Percentiles rank a stretch among this genome's conserved stretches.
Conservation (phyloP, 1,140 invertebrate genomes). For the Zaprionus nigranus region DNA sequence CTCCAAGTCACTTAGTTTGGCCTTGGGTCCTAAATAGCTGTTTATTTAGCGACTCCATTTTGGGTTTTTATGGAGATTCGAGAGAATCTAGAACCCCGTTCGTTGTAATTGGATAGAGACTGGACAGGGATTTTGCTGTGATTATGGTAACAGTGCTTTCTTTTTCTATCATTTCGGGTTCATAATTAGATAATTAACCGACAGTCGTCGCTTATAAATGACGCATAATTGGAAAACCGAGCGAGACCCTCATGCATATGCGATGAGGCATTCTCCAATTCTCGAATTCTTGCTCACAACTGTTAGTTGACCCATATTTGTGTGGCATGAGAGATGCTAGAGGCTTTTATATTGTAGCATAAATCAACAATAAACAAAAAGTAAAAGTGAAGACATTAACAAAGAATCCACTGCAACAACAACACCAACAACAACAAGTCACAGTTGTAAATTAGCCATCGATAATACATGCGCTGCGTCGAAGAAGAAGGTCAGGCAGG, state of each 20-base stretch:
- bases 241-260: conserved; percentile 49
- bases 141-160: conserved; percentile 45
- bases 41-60: background rate
- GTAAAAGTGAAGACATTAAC: conserved; percentile 49
- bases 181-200: conserved; percentile 44
- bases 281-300: conserved; percentile 44
- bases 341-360: conserved; percentile 16
- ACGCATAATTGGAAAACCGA: conserved; percentile 30
- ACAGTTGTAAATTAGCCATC: conserved; percentile 16
- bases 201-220: conserved; percentile 24
- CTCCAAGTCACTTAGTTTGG: background rate
- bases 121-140: background rate
- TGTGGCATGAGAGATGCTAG: background rate
- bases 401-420: conserved; percentile 33
- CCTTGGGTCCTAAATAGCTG: background rate
- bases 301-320: conserved; percentile 51
- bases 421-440: background rate
- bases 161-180: conserved; percentile 34
- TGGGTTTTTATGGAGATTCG: background rate
- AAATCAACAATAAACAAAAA: conserved; percentile 36
- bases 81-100: conserved; percentile 14
- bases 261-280: conserved; percentile 40
- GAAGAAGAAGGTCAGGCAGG: conserved; percentile 37
- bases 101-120: background rate
- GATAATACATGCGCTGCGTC: conserved; percentile 29